Evolutionary conservation across 1,140 invertebrate species (phyloP).

Genomic region (Venustaconcha ellipsiformis): DNA sequence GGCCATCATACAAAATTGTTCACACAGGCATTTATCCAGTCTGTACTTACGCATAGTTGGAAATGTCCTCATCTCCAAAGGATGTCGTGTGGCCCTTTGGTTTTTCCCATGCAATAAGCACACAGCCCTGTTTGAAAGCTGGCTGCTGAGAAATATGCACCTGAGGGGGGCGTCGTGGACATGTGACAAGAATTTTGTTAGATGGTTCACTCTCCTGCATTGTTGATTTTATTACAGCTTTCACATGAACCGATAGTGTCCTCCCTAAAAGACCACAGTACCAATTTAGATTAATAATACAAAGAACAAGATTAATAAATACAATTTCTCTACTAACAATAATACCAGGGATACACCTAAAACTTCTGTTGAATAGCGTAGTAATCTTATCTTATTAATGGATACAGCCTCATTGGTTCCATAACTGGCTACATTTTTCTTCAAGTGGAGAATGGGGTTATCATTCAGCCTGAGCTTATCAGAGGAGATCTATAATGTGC

Average conservation of each 20-base stretch:
- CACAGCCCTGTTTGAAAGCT: constrained; percentile 62
- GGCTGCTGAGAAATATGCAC: constrained; percentile 63
- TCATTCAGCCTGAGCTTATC: not conserved
- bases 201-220: constrained; percentile 64
- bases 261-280: constrained; percentile 44
- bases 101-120: constrained; percentile 65
- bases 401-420: not conserved
- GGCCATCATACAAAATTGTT: no score
- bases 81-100: constrained; percentile 45
- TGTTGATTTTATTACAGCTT: constrained; percentile 55
- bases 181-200: constrained; percentile 57
- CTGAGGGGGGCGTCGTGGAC: constrained; percentile 58
- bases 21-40: not conserved
- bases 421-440: not conserved
- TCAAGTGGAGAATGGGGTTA: not conserved
- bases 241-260: constrained; percentile 59
- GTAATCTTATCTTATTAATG: not conserved
- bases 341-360: not conserved
- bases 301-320: not conserved
- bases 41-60: constrained; percentile 54
- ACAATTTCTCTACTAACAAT: not conserved
- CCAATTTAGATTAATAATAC: not conserved
- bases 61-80: constrained; percentile 56
- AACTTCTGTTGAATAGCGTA: not conserved
- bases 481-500: no score